Evolutionary conservation across 2,888 invertebrate species (phyloP), one percentile per base, ranked within the genome.

Genomic region (Pecten maximus): DNA sequence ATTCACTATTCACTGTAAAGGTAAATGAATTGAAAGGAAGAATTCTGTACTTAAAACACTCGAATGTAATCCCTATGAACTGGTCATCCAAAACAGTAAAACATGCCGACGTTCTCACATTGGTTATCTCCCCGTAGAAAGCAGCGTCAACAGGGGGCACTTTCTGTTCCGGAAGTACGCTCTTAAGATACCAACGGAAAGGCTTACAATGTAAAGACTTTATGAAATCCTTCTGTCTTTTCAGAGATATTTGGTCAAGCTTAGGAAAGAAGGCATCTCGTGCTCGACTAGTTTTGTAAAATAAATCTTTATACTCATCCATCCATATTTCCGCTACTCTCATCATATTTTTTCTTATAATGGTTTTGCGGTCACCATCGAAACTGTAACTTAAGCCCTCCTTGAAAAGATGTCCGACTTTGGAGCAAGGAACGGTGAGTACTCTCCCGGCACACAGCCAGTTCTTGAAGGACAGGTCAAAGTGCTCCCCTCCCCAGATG

Each of bases 401-500:
- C 86, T 92, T 91, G 90, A 94, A 93, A 28, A 93, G 88, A 88
- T 94, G 94, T 39, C 93, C 93, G 12, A 94, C 92, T 54, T 92
- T 92, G 0, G 94, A 93, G 48, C 94, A 94, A 0, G 94, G 93
- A 3, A 93, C 90, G 40, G 93, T 92, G 54, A 91, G 89, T 23
- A 94, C 91, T 39, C 90, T 90, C 15, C 94, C 94, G 12, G 94
- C 94, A 91, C 94, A 94, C 91, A 91, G 90, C 94, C 94, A 94
- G 15, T 91, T 90, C 97, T 99, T 99, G 97, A 99, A 99, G 0
- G 99, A 99, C 40, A 99, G 97, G 97, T 99, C 99, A 93, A 99
- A 97, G 97, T 99, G 99, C 97, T 99, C 99, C 87, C 99, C 99
- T 92, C 99, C 99, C 99, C 99, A 99, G 95, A 99, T 99, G 97